Percentiles rank a stretch among this genome's conserved stretches.
Conservation (phyloP, 1,140 invertebrate genomes). For the Aradophagus sp. region DNA sequence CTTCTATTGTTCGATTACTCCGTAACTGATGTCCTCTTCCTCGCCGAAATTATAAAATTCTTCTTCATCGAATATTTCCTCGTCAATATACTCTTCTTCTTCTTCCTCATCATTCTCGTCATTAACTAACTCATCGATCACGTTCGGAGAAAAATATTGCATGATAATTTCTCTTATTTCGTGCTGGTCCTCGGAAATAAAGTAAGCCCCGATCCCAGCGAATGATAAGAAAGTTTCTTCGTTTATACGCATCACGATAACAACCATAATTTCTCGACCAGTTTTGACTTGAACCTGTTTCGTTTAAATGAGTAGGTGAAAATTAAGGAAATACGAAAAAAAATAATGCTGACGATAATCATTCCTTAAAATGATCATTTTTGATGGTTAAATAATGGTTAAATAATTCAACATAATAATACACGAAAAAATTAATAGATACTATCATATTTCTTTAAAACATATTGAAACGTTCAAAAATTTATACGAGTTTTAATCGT, state of each 20-base stretch:
- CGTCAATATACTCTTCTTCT: conserved; percentile 16
- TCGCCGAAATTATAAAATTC: conserved; percentile 14
- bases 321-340: no score
- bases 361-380: no score
- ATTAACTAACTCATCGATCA: conserved; percentile 38
- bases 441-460: no score
- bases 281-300: conserved; percentile 60
- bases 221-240: conserved; percentile 66
- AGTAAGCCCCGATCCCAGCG: conserved; percentile 63
- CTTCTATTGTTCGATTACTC: conserved; percentile 21
- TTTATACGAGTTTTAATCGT: no score
- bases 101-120: conserved; percentile 19
- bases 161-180: conserved; percentile 54
- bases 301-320: background rate
- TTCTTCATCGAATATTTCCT: conserved; percentile 3
- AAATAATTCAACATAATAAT: no score
- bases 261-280: conserved; percentile 62
- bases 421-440: no score
- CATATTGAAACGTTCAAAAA: no score
- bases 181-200: conserved; percentile 58
- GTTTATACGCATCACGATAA: conserved; percentile 57
- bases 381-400: no score
- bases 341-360: no score
- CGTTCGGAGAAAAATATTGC: conserved; percentile 60
- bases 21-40: conserved; percentile 35